A percentile compares a stretch with the other conserved stretches of the same genome.
These are phyloP conservation scores for Gorsachius goisagi DNA, from an alignment of 2,113 vertebrate species.

Conservation along the genomic window DNA sequence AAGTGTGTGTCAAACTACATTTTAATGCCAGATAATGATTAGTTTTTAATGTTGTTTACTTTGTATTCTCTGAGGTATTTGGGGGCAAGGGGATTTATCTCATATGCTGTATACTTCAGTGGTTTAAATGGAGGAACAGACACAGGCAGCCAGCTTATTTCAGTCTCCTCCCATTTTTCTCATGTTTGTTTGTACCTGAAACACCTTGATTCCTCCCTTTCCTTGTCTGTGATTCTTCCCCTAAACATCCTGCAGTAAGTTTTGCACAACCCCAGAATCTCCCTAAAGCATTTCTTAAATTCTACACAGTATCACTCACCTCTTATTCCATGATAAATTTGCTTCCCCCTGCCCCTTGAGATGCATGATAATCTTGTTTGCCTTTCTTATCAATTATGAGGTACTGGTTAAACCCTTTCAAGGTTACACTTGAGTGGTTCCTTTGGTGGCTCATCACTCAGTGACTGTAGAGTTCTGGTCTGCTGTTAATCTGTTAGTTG, in stretches of 20 bases:
- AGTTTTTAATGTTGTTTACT: not conserved
- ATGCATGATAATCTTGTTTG: not conserved
- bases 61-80: not conserved
- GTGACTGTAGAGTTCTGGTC: not conserved
- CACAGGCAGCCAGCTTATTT: not conserved
- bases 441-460: not conserved
- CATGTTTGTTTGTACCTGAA: not conserved
- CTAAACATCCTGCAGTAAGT: not conserved
- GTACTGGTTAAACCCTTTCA: not conserved
- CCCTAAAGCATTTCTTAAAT: not conserved
- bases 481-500: not conserved
- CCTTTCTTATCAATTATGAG: not conserved
- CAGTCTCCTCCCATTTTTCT: not conserved
- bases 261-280: not conserved
- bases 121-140: not conserved
- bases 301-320: rapidly evolving
- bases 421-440: not conserved
- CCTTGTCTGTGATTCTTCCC: not conserved
- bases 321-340: not conserved
- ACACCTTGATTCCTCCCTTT: not conserved
- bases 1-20: not conserved
- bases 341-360: rapidly evolving
- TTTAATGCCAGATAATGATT: not conserved
- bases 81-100: not conserved
- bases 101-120: not conserved